These are phyloP conservation scores for Anoplius nigerrimus DNA, from an alignment of 2,888 invertebrate species.

Conservation along the genomic window DNA sequence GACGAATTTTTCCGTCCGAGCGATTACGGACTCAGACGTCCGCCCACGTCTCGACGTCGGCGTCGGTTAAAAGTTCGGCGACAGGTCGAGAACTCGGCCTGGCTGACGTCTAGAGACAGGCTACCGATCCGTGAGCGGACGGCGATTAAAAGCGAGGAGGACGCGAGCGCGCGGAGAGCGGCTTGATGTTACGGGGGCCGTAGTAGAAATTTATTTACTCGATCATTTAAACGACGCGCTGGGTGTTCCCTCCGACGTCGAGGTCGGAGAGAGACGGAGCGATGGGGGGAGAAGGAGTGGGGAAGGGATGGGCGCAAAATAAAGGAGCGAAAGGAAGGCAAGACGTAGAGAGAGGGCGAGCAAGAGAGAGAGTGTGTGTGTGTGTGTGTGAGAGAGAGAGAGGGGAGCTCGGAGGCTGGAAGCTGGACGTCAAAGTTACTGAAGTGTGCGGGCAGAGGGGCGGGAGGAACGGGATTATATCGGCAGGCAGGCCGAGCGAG, in stretches of 20 bases:
- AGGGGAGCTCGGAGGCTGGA: conserved; percentile 13
- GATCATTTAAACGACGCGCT: background rate
- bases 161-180: no score
- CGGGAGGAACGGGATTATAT: conserved; percentile 29
- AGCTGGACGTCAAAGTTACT: no score
- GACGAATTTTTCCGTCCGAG: no score
- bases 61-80: no score
- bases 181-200: background rate
- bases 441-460: conserved; percentile 7
- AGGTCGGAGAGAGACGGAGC: background rate
- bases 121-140: no score
- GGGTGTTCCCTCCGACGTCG: conserved; percentile 8
- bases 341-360: background rate
- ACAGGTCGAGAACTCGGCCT: no score
- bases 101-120: no score
- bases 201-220: conserved; percentile 3
- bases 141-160: no score
- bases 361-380: background rate
- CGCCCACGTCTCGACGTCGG: no score
- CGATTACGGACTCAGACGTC: no score
- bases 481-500: conserved; percentile 9
- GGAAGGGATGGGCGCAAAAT: no score
- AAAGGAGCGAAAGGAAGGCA: background rate
- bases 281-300: background rate
- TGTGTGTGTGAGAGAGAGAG: no score